A percentile compares a stretch with the other conserved stretches of the same genome.
These are phyloP conservation scores for Phallusia fumigata DNA, from an alignment of 23 tunicate genomes.

Conservation along the genomic window DNA sequence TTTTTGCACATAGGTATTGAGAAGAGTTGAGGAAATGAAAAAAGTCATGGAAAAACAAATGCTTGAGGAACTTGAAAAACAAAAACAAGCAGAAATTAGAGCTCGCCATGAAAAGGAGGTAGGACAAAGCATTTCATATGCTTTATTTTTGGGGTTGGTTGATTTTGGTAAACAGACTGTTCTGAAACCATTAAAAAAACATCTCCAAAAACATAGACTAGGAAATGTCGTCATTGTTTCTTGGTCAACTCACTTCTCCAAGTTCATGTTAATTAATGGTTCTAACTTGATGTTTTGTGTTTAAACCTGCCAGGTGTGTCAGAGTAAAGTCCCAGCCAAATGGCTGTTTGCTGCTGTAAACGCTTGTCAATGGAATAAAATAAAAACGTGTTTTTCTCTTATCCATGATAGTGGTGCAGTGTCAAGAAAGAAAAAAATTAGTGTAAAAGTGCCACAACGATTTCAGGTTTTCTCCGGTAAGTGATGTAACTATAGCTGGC, in stretches of 20 bases:
- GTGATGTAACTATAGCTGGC: neutral
- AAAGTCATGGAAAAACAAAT: conserved; percentile 71
- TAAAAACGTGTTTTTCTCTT: conserved; percentile 4
- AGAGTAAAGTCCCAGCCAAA: too few relatives aligned
- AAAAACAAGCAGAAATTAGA: conserved; percentile 68
- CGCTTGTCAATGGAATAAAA: neutral
- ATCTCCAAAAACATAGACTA: too few relatives aligned
- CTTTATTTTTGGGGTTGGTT: too few relatives aligned
- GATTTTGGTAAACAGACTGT: too few relatives aligned
- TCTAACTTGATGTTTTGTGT: neutral
- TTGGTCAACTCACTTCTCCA: too few relatives aligned
- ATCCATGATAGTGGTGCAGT: conserved; percentile 13
- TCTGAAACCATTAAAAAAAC: too few relatives aligned
- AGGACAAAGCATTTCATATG: neutral
- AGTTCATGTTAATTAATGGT: too few relatives aligned
- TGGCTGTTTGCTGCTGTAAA: neutral
- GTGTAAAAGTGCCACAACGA: neutral
- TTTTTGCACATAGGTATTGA: conserved; percentile 41
- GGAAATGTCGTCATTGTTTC: too few relatives aligned
- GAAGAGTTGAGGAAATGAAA: conserved; percentile 81
- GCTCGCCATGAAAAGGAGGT: conserved; percentile 87
- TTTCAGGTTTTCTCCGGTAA: conserved; percentile 6
- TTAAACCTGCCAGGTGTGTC: neutral
- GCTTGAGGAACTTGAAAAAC: conserved; percentile 72
- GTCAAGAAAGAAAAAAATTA: conserved; percentile 7